Percentiles rank a stretch among this genome's conserved stretches.
phyloP scores from a whole-genome alignment of 2,113 vertebrate genomes.

The Parotia lawesii region DNA sequence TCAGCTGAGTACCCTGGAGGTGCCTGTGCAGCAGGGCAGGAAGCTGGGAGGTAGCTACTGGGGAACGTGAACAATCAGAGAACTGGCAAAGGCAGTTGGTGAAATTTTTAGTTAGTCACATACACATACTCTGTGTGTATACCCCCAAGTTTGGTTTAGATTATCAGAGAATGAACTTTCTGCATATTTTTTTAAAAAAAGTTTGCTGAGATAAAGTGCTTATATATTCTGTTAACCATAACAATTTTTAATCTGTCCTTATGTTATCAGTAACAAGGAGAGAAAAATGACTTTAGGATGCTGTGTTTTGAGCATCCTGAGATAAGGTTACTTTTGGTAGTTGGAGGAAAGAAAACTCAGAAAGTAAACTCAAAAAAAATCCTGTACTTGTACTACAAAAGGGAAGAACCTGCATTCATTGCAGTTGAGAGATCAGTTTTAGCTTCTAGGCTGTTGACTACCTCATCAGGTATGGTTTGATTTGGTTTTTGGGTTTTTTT shows the following conservation, averaged over 20 bases:
- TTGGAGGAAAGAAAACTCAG: background rate
- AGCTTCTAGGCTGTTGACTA: background rate
- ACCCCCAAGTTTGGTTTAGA: background rate
- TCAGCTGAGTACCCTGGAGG: background rate
- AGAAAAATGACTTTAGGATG: background rate
- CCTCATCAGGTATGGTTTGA: background rate
- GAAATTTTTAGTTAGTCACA: background rate
- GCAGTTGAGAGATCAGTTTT: background rate
- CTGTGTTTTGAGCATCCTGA: background rate
- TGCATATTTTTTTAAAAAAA: background rate
- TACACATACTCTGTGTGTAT: background rate
- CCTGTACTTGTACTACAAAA: background rate
- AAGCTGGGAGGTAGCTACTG: background rate
- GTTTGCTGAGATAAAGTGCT: background rate
- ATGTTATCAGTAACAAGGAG: background rate
- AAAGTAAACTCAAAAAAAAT: background rate
- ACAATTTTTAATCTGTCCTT: background rate
- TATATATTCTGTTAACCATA: background rate
- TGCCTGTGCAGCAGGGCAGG: background rate
- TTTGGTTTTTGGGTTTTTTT: rapidly evolving
- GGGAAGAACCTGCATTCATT: background rate
- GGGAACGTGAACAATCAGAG: background rate
- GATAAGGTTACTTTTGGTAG: background rate
- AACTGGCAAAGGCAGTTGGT: background rate
- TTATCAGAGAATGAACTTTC: background rate